Evolutionary conservation across 2,888 invertebrate species (phyloP), one percentile per base, ranked within the genome.

Genomic region (Leucozona laternaria): DNA sequence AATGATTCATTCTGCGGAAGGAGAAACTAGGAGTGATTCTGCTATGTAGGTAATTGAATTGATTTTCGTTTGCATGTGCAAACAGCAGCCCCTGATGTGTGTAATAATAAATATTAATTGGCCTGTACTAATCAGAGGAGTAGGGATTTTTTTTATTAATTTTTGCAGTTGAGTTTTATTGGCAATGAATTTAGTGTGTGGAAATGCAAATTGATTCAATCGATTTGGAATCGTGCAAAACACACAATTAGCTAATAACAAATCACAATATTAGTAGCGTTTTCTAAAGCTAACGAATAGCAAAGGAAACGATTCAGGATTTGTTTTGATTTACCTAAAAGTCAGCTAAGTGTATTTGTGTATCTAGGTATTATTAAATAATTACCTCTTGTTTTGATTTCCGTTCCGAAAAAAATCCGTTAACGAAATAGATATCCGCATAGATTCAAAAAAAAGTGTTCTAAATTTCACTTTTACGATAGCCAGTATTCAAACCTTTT

Each of bases 31-130:
- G 75, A 83, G 57, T 83, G 73, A 79, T 71, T 75, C 57, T 50
- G 7, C 25, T 53, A 13, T 22, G n/a, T n/a, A 22, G 7, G 60
- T 64, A 70, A 83, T 83, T 83, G 64, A 79, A 79, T 79, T 83
- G 70, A 79, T 79, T 83, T 75, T 68, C 53, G 37, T 25, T 11
- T 79, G 48, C 75, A 64, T 58, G 17, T 64, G 62, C 11, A 25
- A 25, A 25, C 1, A 28, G n/a, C 28, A 25, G 53, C 53, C 53
- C 1, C 53, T 25, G 8, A 6, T 6, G 25, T 15, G 15, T 53
- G 7, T 25, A 53, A 25, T 25, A 15, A 53, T 7, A 53, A 25
- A 53, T 20, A 7, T 25, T 25, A 53, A 53, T 53, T 53, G 53
- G 15, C 3, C 7, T n/a, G 7, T 28, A 0, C 15, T 53, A 28